A percentile compares a stretch with the other conserved stretches of the same genome.
phyloP scores from a whole-genome alignment of 2,888 invertebrate species.

The Uropetala carovei region DNA sequence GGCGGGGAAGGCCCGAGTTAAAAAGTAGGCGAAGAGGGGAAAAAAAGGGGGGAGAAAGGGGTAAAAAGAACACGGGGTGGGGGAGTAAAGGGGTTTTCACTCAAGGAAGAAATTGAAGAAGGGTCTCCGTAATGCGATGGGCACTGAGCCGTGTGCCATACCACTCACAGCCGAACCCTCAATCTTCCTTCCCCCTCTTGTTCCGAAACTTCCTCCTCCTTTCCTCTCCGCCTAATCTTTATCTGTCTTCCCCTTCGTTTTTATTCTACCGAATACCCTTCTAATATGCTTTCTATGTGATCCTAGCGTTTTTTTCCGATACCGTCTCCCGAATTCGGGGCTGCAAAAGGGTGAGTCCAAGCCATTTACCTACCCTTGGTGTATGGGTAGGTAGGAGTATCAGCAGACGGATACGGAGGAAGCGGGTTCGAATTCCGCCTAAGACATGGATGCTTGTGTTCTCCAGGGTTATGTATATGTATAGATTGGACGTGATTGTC shows the following conservation, averaged over 20 bases:
- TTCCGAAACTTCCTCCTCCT: neutral
- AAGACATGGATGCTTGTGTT: no score
- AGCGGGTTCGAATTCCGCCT: no score
- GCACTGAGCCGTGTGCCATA: conserved; percentile 7
- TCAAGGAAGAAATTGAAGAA: neutral
- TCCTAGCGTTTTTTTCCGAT: neutral
- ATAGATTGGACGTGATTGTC: no score
- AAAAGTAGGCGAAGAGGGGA: neutral
- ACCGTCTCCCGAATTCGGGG: neutral
- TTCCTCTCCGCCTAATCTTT: neutral
- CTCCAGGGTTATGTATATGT: no score
- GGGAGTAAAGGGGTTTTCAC: neutral
- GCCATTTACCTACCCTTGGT: neutral
- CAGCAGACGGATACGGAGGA: no score
- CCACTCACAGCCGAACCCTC: neutral
- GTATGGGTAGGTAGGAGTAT: no score
- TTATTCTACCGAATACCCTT: neutral
- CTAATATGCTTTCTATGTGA: neutral
- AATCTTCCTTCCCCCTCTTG: neutral
- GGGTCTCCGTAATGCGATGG: neutral
- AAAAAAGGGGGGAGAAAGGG: neutral
- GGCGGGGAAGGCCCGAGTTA: neutral
- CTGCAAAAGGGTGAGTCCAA: neutral
- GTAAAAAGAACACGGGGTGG: neutral
- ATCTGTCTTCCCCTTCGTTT: neutral